Percentiles rank a stretch among this genome's conserved stretches.
Evolutionary conservation across 2,797 vertebrate genomes (phyloP).

Genomic region (Muscicapa striata): DNA sequence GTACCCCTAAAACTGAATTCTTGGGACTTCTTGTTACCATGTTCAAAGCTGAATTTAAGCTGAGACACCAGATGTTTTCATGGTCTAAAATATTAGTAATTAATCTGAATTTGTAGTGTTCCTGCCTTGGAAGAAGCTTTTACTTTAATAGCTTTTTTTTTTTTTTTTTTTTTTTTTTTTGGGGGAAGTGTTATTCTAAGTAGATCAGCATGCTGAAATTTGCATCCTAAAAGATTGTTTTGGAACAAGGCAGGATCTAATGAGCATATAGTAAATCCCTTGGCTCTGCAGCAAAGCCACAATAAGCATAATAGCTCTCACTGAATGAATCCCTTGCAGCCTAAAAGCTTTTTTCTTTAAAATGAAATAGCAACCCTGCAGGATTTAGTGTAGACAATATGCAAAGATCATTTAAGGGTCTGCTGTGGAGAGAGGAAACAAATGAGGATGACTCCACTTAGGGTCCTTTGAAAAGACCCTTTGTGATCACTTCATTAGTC

Average conservation of each 20-base stretch:
- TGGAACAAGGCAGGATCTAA: slow-evolving; percentile 67
- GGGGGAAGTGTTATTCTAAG: slow-evolving; percentile 24
- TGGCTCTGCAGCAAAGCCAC: slow-evolving; percentile 62
- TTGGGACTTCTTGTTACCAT: neutral
- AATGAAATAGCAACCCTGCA: slow-evolving; percentile 51
- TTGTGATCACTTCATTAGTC: slow-evolving; percentile 55
- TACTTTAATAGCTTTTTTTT: slow-evolving; percentile 36
- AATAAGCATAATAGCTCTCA: slow-evolving; percentile 65
- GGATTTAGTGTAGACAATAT: slow-evolving; percentile 57
- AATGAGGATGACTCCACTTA: slow-evolving; percentile 29
- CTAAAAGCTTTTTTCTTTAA: slow-evolving; percentile 67
- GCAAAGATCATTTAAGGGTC: slow-evolving; percentile 42
- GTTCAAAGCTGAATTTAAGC: neutral
- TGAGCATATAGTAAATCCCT: slow-evolving; percentile 67
- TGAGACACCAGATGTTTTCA: neutral
- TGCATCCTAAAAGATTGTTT: slow-evolving; percentile 66
- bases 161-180: too few species aligned
- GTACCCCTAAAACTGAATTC: fast-evolving
- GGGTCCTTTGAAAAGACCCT: slow-evolving; percentile 55
- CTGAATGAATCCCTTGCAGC: slow-evolving; percentile 59
- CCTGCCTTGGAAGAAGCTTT: slow-evolving; percentile 40
- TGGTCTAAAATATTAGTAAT: slow-evolving; percentile 44
- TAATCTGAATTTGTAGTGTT: slow-evolving; percentile 36
- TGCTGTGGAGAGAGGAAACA: slow-evolving; percentile 32
- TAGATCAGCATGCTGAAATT: slow-evolving; percentile 64